Evolutionary conservation across 2,797 vertebrate genomes (phyloP), one percentile per base, ranked within the genome.

Genomic region (Aphelocoma californica): DNA sequence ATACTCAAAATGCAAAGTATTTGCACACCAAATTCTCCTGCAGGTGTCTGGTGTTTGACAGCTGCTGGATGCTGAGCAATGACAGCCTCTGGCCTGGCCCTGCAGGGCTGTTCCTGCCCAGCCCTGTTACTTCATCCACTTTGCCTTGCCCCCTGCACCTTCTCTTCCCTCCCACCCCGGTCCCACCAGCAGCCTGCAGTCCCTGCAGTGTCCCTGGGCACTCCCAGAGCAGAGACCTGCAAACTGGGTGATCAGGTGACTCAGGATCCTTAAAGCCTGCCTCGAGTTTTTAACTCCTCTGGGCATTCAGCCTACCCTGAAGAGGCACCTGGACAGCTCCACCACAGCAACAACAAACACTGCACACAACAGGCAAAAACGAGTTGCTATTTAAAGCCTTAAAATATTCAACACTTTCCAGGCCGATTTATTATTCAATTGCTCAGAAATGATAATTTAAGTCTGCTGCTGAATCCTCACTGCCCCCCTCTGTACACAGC

Each of bases 401-500:
- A 10, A 88, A 81, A 48, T n/a, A 81, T 34, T 40, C 62, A 36
- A 10, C n/a, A 3, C 53, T 86, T 91, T 23, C 77, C 71, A n/a
- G 60, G 85, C 65, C 92, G 88, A 73, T 53, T 81, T 84, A 86
- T 88, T 57, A 66, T 81, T 91, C 66, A 23, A 0, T 42, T 80
- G 90, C 95, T 96, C 66, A 80, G 91, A 89, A 86, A 70, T 73
- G 45, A 57, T 91, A 90, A 86, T 84, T 86, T 62, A 36, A 86
- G n/a, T 1, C 78, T 87, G 88, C 94, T 95, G 93, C 94, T 96
- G 95, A 96, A 94, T 93, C 95, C 95, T 73, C 94, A 94, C 92
- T 96, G 95, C 95, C 95, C 95, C 91, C 87, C 95, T 95, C 95
- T 86, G 95, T 96, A 94, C 93, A 9, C 6, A 81, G 14, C 14